Evolutionary conservation across 2,113 vertebrate genomes (phyloP).

Genomic region (Butorides virescens): DNA sequence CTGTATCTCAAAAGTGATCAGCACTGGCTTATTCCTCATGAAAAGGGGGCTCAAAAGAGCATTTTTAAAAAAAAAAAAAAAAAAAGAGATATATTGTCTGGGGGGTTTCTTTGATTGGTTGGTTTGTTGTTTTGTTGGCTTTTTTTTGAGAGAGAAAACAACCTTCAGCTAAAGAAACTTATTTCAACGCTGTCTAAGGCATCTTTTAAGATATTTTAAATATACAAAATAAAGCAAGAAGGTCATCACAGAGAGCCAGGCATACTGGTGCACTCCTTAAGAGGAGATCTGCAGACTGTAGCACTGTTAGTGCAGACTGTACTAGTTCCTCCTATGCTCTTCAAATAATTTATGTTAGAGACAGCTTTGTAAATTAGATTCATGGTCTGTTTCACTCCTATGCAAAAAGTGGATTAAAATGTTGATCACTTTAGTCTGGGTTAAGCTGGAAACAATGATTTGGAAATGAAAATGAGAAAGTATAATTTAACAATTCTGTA

Average conservation of each 20-base stretch:
- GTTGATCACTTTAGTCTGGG: slow-evolving; percentile 61
- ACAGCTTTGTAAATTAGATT: slow-evolving; percentile 66
- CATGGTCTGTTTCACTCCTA: slow-evolving; percentile 63
- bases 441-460: slow-evolving; percentile 60
- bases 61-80: background rate
- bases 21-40: background rate
- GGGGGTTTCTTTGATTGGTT: background rate
- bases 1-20: background rate
- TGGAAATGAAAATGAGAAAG: slow-evolving; percentile 57
- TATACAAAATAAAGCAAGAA: background rate
- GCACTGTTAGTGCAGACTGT: background rate
- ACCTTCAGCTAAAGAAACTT: background rate
- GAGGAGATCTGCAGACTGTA: background rate
- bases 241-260: background rate
- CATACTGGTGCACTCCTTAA: background rate
- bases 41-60: background rate
- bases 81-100: too few species aligned
- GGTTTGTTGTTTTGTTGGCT: background rate
- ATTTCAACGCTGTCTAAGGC: background rate
- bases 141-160: background rate
- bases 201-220: background rate
- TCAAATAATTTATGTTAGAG: slow-evolving; percentile 30
- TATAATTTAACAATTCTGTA: slow-evolving; percentile 60
- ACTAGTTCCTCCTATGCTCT: background rate
- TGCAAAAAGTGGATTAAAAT: slow-evolving; percentile 66